A percentile compares a stretch with the other conserved stretches of the same genome.
Evolutionary conservation across 2,888 invertebrate genomes (phyloP).

Genomic region (Ormyrus thymus): DNA sequence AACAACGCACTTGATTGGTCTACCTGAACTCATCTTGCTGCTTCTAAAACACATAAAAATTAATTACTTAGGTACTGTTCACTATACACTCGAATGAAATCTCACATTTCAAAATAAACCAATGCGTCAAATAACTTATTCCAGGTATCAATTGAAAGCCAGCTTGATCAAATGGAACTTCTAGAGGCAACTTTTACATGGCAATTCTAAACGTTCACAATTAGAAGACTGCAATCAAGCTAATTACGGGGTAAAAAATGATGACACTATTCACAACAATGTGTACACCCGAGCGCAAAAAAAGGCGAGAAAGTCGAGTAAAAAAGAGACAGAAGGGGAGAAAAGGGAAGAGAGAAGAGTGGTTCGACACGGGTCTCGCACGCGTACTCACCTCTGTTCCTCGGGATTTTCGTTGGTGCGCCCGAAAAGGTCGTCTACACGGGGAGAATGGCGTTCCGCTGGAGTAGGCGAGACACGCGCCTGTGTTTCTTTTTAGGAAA

Average conservation of each 20-base stretch:
- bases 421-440: slow-evolving; percentile 54
- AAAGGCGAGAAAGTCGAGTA: slow-evolving; percentile 1
- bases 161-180: too few species aligned
- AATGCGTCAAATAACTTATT: not conserved
- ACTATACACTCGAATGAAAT: too few species aligned
- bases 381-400: too few species aligned
- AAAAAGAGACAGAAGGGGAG: not conserved
- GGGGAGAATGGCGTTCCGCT: slow-evolving; percentile 8
- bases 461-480: slow-evolving; percentile 15
- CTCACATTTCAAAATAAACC: too few species aligned
- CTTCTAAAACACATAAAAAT: slow-evolving; percentile 37
- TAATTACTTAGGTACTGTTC: too few species aligned
- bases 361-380: too few species aligned
- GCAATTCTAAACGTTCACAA: not conserved
- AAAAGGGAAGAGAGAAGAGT: too few species aligned
- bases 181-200: too few species aligned
- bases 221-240: slow-evolving; percentile 37
- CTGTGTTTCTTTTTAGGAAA: slow-evolving; percentile 50
- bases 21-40: slow-evolving; percentile 88
- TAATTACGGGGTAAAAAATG: slow-evolving; percentile 24
- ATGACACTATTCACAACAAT: slow-evolving; percentile 4
- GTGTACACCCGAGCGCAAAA: slow-evolving; percentile 18
- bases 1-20: slow-evolving; percentile 94
- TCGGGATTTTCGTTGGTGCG: slow-evolving; percentile 29
- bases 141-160: too few species aligned